These are phyloP conservation scores for Pterocles gutturalis DNA, from an alignment of 2,113 vertebrate species.

Conservation along the genomic window DNA sequence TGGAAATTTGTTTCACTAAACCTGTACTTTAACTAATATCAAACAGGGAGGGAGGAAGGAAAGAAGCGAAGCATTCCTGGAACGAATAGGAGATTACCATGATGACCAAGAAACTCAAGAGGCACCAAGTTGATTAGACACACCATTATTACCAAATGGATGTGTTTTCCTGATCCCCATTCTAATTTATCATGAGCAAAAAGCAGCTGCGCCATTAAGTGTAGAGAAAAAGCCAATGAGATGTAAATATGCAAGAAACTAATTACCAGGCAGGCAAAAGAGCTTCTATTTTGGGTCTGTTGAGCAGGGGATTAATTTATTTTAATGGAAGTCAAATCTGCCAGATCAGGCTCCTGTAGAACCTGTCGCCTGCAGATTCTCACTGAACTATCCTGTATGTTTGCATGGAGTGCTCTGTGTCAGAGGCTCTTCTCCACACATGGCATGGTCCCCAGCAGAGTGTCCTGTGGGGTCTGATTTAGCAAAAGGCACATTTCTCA, in stretches of 20 bases:
- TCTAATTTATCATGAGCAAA: conserved; percentile 10
- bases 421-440: not conserved
- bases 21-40: not conserved
- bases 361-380: not conserved
- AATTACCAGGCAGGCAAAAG: conserved; percentile 10
- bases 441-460: accelerated
- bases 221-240: conserved; percentile 15
- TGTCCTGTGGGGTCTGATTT: not conserved
- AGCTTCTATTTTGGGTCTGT: conserved; percentile 15
- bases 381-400: not conserved
- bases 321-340: not conserved
- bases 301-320: conserved; percentile 49
- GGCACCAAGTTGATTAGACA: not conserved
- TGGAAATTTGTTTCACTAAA: not conserved
- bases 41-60: not conserved
- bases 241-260: conserved; percentile 34
- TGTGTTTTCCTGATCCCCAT: not conserved
- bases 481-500: not conserved
- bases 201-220: not conserved
- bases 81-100: not conserved
- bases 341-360: not conserved
- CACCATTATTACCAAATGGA: not conserved
- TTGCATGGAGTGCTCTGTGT: not conserved
- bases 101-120: not conserved
- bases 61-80: not conserved